Conservation (phyloP, 2,113 vertebrate genomes). For the Ptyas mucosa region DNA sequence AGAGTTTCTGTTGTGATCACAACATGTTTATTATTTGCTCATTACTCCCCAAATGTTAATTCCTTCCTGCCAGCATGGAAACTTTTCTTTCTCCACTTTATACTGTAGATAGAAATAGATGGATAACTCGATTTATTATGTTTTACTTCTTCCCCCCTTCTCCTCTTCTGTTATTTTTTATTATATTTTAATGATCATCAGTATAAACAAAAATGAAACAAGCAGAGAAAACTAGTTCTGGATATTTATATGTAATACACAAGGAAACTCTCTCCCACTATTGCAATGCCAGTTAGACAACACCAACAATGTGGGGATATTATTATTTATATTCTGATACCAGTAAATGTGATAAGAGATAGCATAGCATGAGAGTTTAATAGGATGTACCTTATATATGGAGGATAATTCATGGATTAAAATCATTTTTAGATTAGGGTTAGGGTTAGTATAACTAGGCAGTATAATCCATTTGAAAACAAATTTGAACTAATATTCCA, state of each 20-base stretch:
- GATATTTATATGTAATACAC: neutral
- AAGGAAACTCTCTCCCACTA: neutral
- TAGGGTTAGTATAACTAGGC: neutral
- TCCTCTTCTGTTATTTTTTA: neutral
- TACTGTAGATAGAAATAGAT: neutral
- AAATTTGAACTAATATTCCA: neutral
- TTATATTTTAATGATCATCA: neutral
- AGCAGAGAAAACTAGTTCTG: neutral
- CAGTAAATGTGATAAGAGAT: neutral
- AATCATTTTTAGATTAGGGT: neutral
- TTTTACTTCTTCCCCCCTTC: neutral
- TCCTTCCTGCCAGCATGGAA: neutral
- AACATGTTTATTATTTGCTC: no score
- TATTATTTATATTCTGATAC: neutral
- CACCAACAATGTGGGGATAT: neutral
- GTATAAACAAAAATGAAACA: neutral
- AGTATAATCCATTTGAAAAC: neutral
- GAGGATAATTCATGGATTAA: neutral
- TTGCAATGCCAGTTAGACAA: neutral
- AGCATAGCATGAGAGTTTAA: neutral
- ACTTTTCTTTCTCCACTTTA: neutral
- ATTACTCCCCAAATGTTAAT: no score
- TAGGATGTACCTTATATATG: neutral
- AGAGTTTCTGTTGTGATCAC: no score
- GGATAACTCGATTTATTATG: neutral